Percentiles rank a stretch among this genome's conserved stretches.
These are phyloP conservation scores for Tenthredo amoena DNA, from an alignment of 2,888 invertebrate genomes.

Conservation along the genomic window DNA sequence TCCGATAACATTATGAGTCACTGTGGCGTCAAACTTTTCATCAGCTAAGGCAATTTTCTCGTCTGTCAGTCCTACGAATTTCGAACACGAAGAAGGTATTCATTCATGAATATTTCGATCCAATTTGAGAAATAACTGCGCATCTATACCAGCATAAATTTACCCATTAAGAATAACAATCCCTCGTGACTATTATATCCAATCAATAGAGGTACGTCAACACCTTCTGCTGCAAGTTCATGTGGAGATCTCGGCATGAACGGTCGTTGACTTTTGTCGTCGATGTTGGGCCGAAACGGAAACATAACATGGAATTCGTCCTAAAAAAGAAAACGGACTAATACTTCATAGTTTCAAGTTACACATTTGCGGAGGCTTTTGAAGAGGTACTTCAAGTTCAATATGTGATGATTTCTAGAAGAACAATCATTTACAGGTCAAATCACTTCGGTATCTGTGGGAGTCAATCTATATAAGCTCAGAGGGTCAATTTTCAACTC, in stretches of 20 bases:
- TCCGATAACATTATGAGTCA: slow-evolving; percentile 74
- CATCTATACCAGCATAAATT: neutral
- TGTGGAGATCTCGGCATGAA: slow-evolving; percentile 70
- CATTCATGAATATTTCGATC: neutral
- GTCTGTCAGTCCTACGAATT: neutral
- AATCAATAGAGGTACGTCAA: slow-evolving; percentile 78
- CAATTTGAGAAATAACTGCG: neutral
- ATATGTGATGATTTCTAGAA: neutral
- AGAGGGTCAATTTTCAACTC: neutral
- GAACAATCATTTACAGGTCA: neutral
- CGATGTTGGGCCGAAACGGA: slow-evolving; percentile 58
- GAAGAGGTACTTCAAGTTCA: neutral
- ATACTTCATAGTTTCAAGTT: neutral
- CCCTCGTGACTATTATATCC: slow-evolving; percentile 80
- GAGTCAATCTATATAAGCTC: neutral
- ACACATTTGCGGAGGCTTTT: neutral
- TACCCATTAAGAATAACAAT: slow-evolving; percentile 65
- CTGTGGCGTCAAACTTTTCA: slow-evolving; percentile 73
- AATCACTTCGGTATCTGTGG: neutral
- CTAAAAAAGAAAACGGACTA: neutral
- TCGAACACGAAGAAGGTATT: neutral
- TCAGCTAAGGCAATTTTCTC: slow-evolving; percentile 38
- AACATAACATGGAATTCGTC: slow-evolving; percentile 19
- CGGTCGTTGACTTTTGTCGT: slow-evolving; percentile 57
- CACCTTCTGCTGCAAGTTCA: slow-evolving; percentile 64